A percentile compares a stretch with the other conserved stretches of the same genome.
Conservation (phyloP, 1,140 invertebrate genomes). For the Drosophila lini region DNA sequence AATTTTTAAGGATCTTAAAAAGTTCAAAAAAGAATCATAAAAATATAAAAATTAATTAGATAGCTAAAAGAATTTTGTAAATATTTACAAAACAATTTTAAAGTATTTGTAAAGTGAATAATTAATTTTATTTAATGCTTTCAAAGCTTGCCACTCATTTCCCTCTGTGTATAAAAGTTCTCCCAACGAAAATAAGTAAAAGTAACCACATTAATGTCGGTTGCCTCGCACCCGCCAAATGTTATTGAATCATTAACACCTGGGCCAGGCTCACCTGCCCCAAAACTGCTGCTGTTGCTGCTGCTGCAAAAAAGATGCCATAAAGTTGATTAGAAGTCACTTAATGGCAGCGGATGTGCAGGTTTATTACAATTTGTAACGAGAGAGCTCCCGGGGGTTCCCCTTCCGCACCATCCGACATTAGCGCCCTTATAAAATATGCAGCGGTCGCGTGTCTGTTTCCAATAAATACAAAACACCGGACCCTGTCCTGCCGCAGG, state of each 20-base stretch:
- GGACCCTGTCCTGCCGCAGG: background rate
- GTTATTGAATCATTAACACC: slow-evolving; percentile 83
- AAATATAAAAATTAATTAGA: too few species aligned
- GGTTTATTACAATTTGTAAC: slow-evolving; percentile 82
- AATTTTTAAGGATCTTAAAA: too few species aligned
- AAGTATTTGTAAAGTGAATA: too few species aligned
- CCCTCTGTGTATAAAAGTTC: background rate
- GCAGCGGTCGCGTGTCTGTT: slow-evolving; percentile 76
- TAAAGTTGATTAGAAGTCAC: slow-evolving; percentile 82
- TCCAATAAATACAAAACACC: slow-evolving; percentile 71
- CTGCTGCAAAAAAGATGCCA: slow-evolving; percentile 62
- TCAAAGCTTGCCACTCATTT: background rate
- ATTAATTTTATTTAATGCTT: too few species aligned
- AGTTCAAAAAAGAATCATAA: too few species aligned
- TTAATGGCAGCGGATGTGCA: slow-evolving; percentile 77
- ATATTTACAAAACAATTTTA: too few species aligned
- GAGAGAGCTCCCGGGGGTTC: slow-evolving; percentile 34
- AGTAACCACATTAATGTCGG: slow-evolving; percentile 71
- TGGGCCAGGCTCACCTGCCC: slow-evolving; percentile 24
- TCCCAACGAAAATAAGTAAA: slow-evolving; percentile 21
- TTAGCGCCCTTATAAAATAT: slow-evolving; percentile 75
- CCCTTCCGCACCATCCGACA: slow-evolving; percentile 4
- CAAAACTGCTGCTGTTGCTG: slow-evolving; percentile 1
- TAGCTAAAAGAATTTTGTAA: too few species aligned
- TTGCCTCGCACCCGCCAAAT: slow-evolving; percentile 68